Base-by-base conservation (phyloP, 1,140 invertebrate species). In the Euura lappo region DNA sequence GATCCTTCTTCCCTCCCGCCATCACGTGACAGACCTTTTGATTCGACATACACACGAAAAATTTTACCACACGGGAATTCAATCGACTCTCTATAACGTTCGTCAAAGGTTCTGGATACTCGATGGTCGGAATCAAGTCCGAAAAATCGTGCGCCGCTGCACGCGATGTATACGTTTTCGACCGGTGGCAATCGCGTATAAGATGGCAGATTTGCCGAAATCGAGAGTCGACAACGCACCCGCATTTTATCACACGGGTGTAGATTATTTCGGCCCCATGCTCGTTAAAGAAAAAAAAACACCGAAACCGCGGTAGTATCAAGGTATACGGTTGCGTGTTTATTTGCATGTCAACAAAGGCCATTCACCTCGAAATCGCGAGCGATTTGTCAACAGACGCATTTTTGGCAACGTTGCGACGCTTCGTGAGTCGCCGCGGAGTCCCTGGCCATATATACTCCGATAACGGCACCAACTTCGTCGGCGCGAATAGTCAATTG, bases 391-490 rank as follows among this genome's bases (percentile, higher is more conserved):
- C 75, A 3, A 76, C 77, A 13, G 74, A 74, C 45, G 70, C 75
- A 4, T 80, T 79, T 78, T 28, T 82, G 11, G 74, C 80, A 45
- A 75, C 81, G 2, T 72, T 88, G 4, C 71, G 76, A 11, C 44
- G 84, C 28, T 88, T 88, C 73, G 71, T 84, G 6, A 43, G 75
- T 42, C 42, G 80, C 11, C 51, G 85, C 69, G 80, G 82, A 43
- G 43, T 74, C 6, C 73, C 80, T 6, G 3, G 70, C 6, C 10
- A 75, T n/a, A 65, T 87, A 2, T 76, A 78, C 45, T 79, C 73
- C 43, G 86, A 88, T 73, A 81, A 80, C 72, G 85, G 79, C n/a
- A 86, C 79, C 4, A 86, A 84, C 75, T 86, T 88, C 76, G 77
- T 81, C 7, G 83, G 82, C 46, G 80, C 80, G 3, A 69, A 77